Evolutionary conservation across 1,140 invertebrate genomes (phyloP).

Genomic region (Drosophila orosa): DNA sequence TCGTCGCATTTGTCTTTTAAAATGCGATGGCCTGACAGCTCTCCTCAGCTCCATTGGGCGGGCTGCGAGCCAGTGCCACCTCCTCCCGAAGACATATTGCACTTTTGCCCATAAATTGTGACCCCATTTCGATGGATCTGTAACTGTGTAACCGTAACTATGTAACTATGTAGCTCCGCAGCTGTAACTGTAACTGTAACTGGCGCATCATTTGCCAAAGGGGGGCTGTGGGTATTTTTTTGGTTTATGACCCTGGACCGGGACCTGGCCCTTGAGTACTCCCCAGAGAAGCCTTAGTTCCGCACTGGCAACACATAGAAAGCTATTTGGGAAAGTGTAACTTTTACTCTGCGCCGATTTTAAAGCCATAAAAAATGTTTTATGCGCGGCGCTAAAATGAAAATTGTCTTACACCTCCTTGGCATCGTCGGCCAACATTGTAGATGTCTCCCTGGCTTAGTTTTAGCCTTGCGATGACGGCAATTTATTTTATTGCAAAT

Average conservation of each 20-base stretch:
- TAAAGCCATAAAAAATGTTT: conserved; percentile 82
- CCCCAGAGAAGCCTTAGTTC: conserved; percentile 45
- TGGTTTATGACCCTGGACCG: conserved; percentile 63
- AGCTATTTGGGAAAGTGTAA: conserved; percentile 80
- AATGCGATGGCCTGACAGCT: conserved; percentile 64
- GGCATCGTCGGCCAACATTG: conserved; percentile 47
- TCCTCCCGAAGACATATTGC: conserved; percentile 65
- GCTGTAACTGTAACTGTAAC: conserved; percentile 57
- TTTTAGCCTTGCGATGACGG: conserved; percentile 50
- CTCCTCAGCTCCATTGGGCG: conserved; percentile 66
- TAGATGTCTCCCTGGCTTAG: conserved; percentile 28
- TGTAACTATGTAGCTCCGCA: conserved; percentile 28
- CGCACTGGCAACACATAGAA: conserved; percentile 10
- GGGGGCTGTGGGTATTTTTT: conserved; percentile 40
- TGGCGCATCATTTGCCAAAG: conserved; percentile 56
- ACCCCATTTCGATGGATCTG: conserved; percentile 39
- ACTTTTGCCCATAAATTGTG: conserved; percentile 66
- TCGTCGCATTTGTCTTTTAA: conserved; percentile 69
- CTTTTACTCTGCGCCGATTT: conserved; percentile 77
- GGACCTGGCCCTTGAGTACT: conserved; percentile 52
- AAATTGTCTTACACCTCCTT: conserved; percentile 72
- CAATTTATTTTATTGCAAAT: conserved; percentile 82
- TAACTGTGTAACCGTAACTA: conserved; percentile 29
- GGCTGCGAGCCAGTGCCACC: conserved; percentile 5
- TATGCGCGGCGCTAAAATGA: conserved; percentile 70